phyloP scores from a whole-genome alignment of 92 coral and sea anemone genomes.

The Galaxea fascicularis region DNA sequence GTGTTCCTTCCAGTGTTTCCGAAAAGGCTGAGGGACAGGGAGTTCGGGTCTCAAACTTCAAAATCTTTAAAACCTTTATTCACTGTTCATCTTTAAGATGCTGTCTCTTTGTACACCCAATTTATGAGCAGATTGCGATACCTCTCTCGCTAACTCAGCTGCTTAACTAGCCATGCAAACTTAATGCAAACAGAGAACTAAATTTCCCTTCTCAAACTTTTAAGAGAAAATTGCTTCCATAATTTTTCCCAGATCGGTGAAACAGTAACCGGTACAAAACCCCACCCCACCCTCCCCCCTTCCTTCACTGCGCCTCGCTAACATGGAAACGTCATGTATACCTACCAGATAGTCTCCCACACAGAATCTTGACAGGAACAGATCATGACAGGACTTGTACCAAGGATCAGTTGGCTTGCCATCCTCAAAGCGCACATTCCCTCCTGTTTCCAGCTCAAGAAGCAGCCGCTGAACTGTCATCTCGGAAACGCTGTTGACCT shows the following conservation, averaged over 20 bases:
- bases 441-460: slow-evolving; percentile 94
- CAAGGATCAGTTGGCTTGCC: slow-evolving; percentile 87
- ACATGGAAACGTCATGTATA: neutral
- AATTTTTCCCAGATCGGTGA: neutral
- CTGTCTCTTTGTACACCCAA: neutral
- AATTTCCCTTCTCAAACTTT: neutral
- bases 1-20: neutral
- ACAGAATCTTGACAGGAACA: slow-evolving; percentile 93
- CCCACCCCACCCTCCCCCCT: neutral
- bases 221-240: neutral
- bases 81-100: neutral
- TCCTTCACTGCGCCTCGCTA: neutral
- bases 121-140: neutral
- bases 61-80: neutral
- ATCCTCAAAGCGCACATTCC: slow-evolving; percentile 98
- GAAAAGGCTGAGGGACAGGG: neutral
- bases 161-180: neutral
- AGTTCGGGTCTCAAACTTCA: neutral
- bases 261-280: neutral
- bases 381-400: slow-evolving; percentile 97
- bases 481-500: slow-evolving; percentile 82
- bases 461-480: slow-evolving; percentile 88
- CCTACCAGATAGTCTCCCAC: slow-evolving; percentile 91
- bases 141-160: neutral
- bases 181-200: neutral